Evolutionary conservation across 2,113 vertebrate species (phyloP).

Genomic region (Dendrocopos noguchii): DNA sequence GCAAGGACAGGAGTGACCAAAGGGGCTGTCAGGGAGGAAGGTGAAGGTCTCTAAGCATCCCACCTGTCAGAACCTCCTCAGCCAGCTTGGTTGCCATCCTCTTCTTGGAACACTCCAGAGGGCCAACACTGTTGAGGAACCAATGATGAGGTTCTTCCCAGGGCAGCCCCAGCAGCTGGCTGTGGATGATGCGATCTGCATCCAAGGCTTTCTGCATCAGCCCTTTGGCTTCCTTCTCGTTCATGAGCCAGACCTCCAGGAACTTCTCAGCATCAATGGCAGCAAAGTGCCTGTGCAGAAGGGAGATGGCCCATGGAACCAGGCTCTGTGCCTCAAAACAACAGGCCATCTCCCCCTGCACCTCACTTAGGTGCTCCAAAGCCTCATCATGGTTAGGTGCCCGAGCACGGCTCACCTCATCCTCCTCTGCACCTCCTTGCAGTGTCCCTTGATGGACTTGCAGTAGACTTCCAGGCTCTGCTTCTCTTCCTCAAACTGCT

Average conservation of each 20-base stretch:
- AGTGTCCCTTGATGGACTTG: constrained; percentile 69
- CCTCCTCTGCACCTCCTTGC: constrained; percentile 78
- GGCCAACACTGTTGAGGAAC: constrained; percentile 71
- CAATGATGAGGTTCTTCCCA: constrained; percentile 73
- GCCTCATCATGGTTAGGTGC: accelerated
- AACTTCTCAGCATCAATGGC: constrained; percentile 65
- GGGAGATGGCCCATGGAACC: background rate
- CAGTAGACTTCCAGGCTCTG: constrained; percentile 66
- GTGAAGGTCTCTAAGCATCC: background rate
- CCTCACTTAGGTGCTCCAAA: background rate
- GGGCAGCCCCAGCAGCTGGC: constrained; percentile 80
- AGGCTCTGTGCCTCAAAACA: accelerated
- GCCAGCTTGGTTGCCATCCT: constrained; percentile 25
- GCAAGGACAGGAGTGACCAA: background rate
- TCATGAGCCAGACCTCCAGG: constrained; percentile 84
- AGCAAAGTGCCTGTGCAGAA: constrained; percentile 76
- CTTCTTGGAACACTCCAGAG: constrained; percentile 31
- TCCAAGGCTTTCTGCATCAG: constrained; percentile 73
- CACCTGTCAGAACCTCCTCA: constrained; percentile 64
- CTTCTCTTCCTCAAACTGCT: constrained; percentile 74
- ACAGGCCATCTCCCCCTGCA: accelerated
- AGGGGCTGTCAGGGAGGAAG: background rate
- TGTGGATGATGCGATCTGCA: constrained; percentile 78
- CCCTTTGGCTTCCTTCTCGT: constrained; percentile 83
- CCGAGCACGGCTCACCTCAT: constrained; percentile 69